These are phyloP conservation scores for Eudemis profundana DNA, from an alignment of 2,888 invertebrate genomes.

Conservation along the genomic window DNA sequence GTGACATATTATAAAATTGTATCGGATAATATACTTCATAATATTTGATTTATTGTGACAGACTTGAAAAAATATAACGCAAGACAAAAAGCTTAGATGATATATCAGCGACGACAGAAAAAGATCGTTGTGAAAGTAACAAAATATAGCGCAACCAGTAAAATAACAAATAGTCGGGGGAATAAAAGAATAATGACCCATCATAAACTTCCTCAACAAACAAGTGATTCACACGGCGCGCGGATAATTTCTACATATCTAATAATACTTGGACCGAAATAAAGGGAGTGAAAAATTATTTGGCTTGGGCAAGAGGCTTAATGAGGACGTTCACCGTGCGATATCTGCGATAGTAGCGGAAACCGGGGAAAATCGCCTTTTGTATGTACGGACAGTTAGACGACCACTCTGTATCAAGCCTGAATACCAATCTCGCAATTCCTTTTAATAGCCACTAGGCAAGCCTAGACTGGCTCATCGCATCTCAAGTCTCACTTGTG, in stretches of 20 bases:
- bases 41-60: slow-evolving; percentile 8
- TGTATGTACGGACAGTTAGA: neutral
- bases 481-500: too few species aligned
- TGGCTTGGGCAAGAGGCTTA: slow-evolving; percentile 64
- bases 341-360: slow-evolving; percentile 34
- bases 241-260: slow-evolving; percentile 61
- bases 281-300: slow-evolving; percentile 64
- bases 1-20: neutral
- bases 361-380: slow-evolving; percentile 12
- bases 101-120: slow-evolving; percentile 18
- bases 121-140: slow-evolving; percentile 26
- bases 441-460: too few species aligned
- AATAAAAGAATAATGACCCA: slow-evolving; percentile 46
- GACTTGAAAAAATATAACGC: slow-evolving; percentile 1
- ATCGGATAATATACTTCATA: neutral
- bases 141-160: slow-evolving; percentile 30
- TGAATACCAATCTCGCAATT: too few species aligned
- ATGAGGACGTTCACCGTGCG: slow-evolving; percentile 73
- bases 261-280: slow-evolving; percentile 72
- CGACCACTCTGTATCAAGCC: too few species aligned
- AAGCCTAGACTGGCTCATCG: too few species aligned
- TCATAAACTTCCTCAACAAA: slow-evolving; percentile 49
- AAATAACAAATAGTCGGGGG: slow-evolving; percentile 48
- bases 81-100: slow-evolving; percentile 14
- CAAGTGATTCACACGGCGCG: slow-evolving; percentile 49